Evolutionary conservation across 2,888 invertebrate species (phyloP).

Genomic region (Conus canariensis): DNA sequence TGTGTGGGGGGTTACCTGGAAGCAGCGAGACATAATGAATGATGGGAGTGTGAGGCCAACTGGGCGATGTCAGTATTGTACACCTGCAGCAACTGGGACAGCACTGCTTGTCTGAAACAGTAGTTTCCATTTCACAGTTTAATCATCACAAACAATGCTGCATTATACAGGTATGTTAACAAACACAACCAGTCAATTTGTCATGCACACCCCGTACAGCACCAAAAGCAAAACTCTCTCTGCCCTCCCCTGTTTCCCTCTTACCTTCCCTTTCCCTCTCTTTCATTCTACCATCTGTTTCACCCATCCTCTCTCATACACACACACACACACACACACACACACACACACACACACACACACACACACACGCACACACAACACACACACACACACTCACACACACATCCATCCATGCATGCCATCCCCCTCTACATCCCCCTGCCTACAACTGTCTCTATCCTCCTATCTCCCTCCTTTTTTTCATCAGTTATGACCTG

Average conservation of each 20-base stretch:
- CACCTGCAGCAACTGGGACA: constrained; percentile 92
- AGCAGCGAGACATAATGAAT: constrained; percentile 82
- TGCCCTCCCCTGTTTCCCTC: no score
- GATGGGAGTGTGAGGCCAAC: constrained; percentile 81
- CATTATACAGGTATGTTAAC: no score
- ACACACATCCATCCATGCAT: not conserved
- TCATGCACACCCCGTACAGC: no score
- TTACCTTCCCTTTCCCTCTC: no score
- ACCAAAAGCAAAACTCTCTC: no score
- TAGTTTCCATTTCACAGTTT: not conserved
- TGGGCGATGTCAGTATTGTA: constrained; percentile 92
- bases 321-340: not conserved
- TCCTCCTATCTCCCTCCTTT: not conserved
- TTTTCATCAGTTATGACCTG: no score
- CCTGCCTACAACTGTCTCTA: not conserved
- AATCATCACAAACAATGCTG: no score
- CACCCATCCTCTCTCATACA: not conserved
- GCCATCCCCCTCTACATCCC: not conserved
- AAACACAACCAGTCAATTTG: no score
- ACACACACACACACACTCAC: not conserved
- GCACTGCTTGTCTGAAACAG: constrained; percentile 82
- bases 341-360: not conserved
- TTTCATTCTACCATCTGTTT: not conserved
- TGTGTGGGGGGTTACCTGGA: constrained; percentile 68
- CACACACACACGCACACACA: not conserved